Evolutionary conservation across 2,888 invertebrate species (phyloP), one percentile per base, ranked within the genome.

Genomic region (Eupeodes luniger): DNA sequence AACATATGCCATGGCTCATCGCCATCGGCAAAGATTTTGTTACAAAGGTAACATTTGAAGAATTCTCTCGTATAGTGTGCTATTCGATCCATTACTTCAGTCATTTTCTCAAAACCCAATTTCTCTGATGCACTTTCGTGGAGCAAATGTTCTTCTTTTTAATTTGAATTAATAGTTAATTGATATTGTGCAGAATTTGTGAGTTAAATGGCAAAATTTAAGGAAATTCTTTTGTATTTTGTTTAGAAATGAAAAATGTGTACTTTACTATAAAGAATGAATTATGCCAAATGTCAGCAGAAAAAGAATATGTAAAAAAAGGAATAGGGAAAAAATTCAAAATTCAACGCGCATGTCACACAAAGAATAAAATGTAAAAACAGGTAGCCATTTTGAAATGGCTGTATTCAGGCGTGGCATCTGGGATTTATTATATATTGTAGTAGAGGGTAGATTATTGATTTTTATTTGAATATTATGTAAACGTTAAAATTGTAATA

Each of bases 1-100:
- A 90, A 90, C 69, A 90, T 64, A 59, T 85, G 81, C 74, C 86
- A 87, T 1, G 89, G 84, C 36, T 89, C 82, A 12, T 90, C 90
- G 10, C 83, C 83, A 7, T 89, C 84, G 11, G 36, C 57, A 66
- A 89, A 89, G 14, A 84, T 69, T 49, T 74, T 76, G 75, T 89
- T 79, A 72, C 90, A 90, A 5, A 90, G 83, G 53, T 85, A 90
- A 72, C 90, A 90, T 66, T 86, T 89, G 0, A 82, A 78, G 40
- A 69, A 75, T 53, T 84, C 85, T 14, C 78, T 85, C 14, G 85
- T 81, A 19, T 79, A 85, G 61, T 77, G 81, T 14, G 88, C 53
- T 7, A 85, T 78, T 81, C 53, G 67, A 6, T 70, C 67, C 10
- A 85, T 57, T 10, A 85, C 78, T 81, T 78, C 88, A 34, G 85